Evolutionary conservation across 2,113 vertebrate genomes (phyloP), one percentile per base, ranked within the genome.

Genomic region (Cynopterus brachyotis): DNA sequence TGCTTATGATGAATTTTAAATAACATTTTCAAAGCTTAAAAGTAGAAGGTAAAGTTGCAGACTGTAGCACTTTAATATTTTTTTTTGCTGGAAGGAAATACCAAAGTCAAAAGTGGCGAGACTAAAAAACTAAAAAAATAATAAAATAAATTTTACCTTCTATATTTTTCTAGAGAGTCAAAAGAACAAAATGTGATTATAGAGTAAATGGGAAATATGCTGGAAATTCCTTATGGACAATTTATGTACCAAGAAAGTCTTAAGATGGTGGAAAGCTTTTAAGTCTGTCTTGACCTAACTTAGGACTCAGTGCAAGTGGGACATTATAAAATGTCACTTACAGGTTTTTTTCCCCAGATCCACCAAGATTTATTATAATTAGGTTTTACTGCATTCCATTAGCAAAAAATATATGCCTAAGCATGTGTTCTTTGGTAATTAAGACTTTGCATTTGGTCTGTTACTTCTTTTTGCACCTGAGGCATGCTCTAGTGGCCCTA

Each of bases 251-350:
- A 42, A 88, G 59, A 95, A 92, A 85, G 11, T 1, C 57, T 89
- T 42, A 45, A 45, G 9, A 73, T 20, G 17, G 9, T 59, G 3
- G 9, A 67, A 87, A 70, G 13, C 50, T 86, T 89, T 50, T 53
- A 93, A 89, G 82, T 93, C 24, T 37, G 7, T 89, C 66, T 53
- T 83, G 73, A 91, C 53, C 86, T 86, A 72, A 59, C 42, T 64
- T 72, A 88, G 53, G 79, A 83, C 45, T 89, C 50, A 66, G 50
- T 37, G 19, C 59, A 80, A 95, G n/a, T 64, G 40, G 57, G 47
- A 86, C 30, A 95, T 94, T 94, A 79, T 73, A 91, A 97, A 97
- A 89, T 79, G 78, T 66, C 85, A 75, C n/a, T 89, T 85, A 95
- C 0, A 84, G 32, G 32, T 83, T 96, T 90, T 90, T 57, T 35